A percentile compares a stretch with the other conserved stretches of the same genome.
phyloP scores from a whole-genome alignment of 2,888 invertebrate genomes.

The Cecidostiba fungosa region DNA sequence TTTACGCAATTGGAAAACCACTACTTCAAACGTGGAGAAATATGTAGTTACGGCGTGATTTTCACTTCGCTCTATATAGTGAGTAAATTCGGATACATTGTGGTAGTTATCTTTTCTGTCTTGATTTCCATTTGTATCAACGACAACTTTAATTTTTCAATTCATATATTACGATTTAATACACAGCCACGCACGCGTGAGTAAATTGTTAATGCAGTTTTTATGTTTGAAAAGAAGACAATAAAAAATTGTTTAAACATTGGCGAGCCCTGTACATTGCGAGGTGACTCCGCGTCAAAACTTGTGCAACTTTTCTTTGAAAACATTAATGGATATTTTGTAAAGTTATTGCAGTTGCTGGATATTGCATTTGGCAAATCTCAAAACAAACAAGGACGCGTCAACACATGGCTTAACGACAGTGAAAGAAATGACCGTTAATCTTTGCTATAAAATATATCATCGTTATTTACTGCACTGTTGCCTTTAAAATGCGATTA shows the following conservation, averaged over 20 bases:
- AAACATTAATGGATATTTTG: not conserved
- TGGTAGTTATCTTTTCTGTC: too few relatives aligned
- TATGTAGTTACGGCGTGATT: too few relatives aligned
- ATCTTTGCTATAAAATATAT: not conserved
- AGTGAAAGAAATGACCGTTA: not conserved
- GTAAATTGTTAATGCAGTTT: not conserved
- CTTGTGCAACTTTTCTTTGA: constrained; percentile 3
- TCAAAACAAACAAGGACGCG: not conserved
- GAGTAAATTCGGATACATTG: too few relatives aligned
- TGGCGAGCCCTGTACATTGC: not conserved
- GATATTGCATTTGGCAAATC: not conserved
- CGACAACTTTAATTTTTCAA: too few relatives aligned
- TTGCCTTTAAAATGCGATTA: not conserved
- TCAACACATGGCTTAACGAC: not conserved
- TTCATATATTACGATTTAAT: too few relatives aligned
- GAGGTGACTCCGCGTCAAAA: not conserved
- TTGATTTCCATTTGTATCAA: too few relatives aligned
- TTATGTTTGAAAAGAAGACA: not conserved
- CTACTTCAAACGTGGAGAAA: too few relatives aligned
- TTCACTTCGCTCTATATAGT: too few relatives aligned
- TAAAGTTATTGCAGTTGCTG: not conserved
- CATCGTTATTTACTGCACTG: not conserved
- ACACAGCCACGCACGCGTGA: too few relatives aligned
- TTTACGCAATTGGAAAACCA: too few relatives aligned
- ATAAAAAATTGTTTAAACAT: constrained; percentile 3